phyloP scores from a whole-genome alignment of 1,140 invertebrate genomes.

The Idris sp. region DNA sequence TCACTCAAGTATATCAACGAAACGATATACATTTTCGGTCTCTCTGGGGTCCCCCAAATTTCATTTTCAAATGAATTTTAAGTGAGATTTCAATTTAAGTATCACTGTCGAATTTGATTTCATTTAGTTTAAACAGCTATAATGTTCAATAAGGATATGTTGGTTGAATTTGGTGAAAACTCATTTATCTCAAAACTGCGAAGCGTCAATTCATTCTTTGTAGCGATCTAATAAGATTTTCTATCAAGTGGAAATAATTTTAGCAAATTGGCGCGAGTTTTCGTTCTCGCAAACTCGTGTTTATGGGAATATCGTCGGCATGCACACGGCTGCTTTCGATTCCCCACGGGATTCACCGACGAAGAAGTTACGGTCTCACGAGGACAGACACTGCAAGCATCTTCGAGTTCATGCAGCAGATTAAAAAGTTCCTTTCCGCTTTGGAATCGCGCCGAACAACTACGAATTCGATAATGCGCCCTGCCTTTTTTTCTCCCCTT shows the following conservation, averaged over 20 bases:
- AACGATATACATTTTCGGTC: no score
- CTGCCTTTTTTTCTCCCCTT: no score
- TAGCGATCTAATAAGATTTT: slow-evolving; percentile 23
- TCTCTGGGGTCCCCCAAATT: no score
- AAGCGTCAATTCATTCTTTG: slow-evolving; percentile 5
- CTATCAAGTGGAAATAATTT: slow-evolving; percentile 57
- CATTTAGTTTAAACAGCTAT: no score
- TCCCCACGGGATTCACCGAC: slow-evolving; percentile 30
- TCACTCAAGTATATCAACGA: no score
- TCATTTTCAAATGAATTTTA: no score
- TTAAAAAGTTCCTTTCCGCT: slow-evolving; percentile 60
- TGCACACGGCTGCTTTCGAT: slow-evolving; percentile 10
- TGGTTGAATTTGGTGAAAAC: no score
- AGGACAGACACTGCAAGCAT: slow-evolving; percentile 52
- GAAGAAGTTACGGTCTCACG: slow-evolving; percentile 55
- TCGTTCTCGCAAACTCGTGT: slow-evolving; percentile 47
- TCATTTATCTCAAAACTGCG: slow-evolving; percentile 2
- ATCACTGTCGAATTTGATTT: no score
- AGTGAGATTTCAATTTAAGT: no score
- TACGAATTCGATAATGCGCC: slow-evolving; percentile 54
- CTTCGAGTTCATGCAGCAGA: slow-evolving; percentile 54
- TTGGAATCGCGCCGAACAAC: slow-evolving; percentile 48
- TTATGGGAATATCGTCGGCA: slow-evolving; percentile 54
- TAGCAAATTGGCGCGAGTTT: slow-evolving; percentile 47
- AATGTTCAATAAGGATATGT: no score